Evolutionary conservation across 30 jellyfish, hydroid and myxozoan species (phyloP), one percentile per base, ranked within the genome.

Genomic region (Pseudorhiza aurosa): DNA sequence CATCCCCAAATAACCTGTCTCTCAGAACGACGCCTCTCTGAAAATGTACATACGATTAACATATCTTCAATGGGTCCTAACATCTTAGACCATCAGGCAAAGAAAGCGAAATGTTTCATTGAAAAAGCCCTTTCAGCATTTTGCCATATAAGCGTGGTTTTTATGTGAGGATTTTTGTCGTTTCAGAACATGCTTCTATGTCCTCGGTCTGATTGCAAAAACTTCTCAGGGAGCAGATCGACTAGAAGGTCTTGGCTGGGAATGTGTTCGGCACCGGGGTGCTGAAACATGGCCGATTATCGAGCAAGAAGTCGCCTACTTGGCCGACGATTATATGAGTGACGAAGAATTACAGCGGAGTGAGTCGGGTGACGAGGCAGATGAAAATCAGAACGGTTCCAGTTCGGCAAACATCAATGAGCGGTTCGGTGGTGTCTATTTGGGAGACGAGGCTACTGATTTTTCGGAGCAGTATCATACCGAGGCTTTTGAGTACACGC

Each of bases 181-280:
- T 26, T 58, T 5, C 33, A 93, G 98, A 55, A 93, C 98, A 1
- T 93, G 98, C 39, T 81, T 86, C 49, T 93, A 83, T 73, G 96
- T 86, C 24, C 82, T 93, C 29, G 96, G 98, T 25, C 84, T 93
- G 49, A 73, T 93, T 22, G 96, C 97, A 11, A 93, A 95, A 39
- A 93, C 98, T 8, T 71, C 95, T 3, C 88, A 76, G 42, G 98
- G 98, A 25, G 98, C 98, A 2, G 98, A 85, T 59, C 82, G 77
- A 58, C 81, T 93, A 6, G 97, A 93, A 44, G 96, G 81, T 8
- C 85, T 85, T 22, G 96, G 96, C 59, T 93, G 98, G 98, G 96
- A 82, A 12, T 71, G 97, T 68, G 98, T 93, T 36, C 88, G 98
- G 22, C 98, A 93, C 68, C 75, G 75, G 30, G 96, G 98, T 19